Conservation (phyloP, 2,113 vertebrate genomes). For the Halcyon malimbica region DNA sequence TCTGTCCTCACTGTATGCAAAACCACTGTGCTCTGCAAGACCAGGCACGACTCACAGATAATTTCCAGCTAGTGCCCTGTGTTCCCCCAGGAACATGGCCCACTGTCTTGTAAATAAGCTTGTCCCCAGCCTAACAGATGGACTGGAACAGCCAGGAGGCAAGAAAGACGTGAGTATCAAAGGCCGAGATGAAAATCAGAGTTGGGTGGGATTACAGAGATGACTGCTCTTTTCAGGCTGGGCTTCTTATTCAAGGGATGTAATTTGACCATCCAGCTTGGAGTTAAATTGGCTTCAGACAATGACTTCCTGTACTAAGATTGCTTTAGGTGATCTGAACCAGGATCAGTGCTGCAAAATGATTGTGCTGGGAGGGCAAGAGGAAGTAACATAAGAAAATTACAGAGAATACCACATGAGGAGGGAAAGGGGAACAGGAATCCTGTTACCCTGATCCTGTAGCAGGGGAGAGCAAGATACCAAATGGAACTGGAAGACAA, state of each 20-base stretch:
- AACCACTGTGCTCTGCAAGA: neutral
- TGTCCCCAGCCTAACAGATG: neutral
- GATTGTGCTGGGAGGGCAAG: neutral
- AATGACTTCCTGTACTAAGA: neutral
- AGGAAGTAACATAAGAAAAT: neutral
- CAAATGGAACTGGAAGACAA: neutral
- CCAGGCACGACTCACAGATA: neutral
- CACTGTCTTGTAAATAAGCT: neutral
- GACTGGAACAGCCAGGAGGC: neutral
- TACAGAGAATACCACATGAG: neutral
- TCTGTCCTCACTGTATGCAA: neutral
- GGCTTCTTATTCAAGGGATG: slow-evolving; percentile 7
- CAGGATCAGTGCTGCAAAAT: neutral
- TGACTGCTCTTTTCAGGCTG: slow-evolving; percentile 7
- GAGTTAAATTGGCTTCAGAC: neutral
- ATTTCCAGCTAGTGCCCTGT: neutral
- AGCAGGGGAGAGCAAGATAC: neutral
- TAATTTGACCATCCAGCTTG: slow-evolving; percentile 3
- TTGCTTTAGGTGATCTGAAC: neutral
- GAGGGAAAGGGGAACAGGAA: neutral
- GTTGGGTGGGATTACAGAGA: neutral
- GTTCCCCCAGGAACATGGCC: neutral
- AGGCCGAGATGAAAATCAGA: neutral
- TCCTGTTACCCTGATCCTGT: neutral
- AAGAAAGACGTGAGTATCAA: neutral